Evolutionary conservation across 2,797 vertebrate species (phyloP), one percentile per base, ranked within the genome.

Genomic region (Babyrousa celebensis): DNA sequence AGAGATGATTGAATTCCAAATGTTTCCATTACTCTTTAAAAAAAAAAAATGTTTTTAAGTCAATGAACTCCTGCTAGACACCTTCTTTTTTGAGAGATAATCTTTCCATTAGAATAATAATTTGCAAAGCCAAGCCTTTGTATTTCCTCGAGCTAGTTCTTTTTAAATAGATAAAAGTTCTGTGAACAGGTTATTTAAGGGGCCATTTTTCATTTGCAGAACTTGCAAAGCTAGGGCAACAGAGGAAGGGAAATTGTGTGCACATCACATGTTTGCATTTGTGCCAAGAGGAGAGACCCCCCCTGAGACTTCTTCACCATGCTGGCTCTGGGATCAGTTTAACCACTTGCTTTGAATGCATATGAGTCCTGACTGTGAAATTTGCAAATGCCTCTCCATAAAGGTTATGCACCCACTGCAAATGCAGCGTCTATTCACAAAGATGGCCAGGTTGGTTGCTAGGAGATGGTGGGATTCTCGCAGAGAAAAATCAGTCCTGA

Each of bases 361-460:
- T 95, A 94, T 97, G 98, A 18, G 60, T 96, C 91, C 96, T 92
- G 96, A 97, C 97, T 97, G 96, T 97, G 92, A 97, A 96, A 98
- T 98, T 97, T 98, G 98, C 98, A 98, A 98, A 97, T 97, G 98
- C 97, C 98, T 98, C 98, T 95, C 85, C 95, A 91, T 95, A 98
- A 98, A 98, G 98, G 98, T 98, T 98, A 98, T 18, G 96, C 95
- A 94, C 96, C 96, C 97, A 96, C 98, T 97, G 98, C 96, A 97
- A 98, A 91, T 83, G 96, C 95, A 92, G 96, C 58, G 0, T 98
- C 98, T 98, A 97, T 98, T 98, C 98, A 98, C 97, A 98, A 98
- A 98, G 98, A 98, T 98, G 98, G 98, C 98, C 98, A 96, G 98
- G 96, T 97, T 96, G 96, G 98, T 98, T 98, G 98, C 98, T 98